These are phyloP conservation scores for Tangara arthus DNA, from an alignment of 2,797 vertebrate genomes.

Conservation along the genomic window DNA sequence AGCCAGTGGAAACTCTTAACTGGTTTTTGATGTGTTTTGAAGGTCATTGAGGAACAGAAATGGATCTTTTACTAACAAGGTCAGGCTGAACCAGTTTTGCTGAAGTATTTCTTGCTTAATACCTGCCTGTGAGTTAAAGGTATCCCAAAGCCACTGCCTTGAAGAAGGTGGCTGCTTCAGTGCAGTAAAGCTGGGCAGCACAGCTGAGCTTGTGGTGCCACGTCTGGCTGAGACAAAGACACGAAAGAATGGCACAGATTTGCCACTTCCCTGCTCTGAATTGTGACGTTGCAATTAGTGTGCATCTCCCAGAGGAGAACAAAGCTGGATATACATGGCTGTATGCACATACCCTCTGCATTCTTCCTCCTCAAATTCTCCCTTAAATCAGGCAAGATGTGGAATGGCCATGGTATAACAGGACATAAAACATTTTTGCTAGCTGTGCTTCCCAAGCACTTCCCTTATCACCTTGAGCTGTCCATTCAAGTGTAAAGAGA, in stretches of 20 bases:
- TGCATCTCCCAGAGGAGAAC: not conserved
- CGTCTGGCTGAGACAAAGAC: accelerated
- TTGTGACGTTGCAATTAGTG: not conserved
- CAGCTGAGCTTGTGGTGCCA: not conserved
- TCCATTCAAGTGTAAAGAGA: conserved; percentile 10
- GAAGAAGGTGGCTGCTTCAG: not conserved
- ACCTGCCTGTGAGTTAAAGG: not conserved
- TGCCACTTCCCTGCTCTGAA: not conserved
- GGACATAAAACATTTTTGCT: not conserved
- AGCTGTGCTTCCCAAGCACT: not conserved
- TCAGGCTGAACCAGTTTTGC: not conserved
- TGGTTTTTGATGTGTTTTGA: not conserved
- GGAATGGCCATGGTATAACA: not conserved
- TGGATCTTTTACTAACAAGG: not conserved
- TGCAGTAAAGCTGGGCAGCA: not conserved
- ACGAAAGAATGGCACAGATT: not conserved
- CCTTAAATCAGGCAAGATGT: not conserved
- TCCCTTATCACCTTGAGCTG: conserved; percentile 31
- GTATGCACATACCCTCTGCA: not conserved
- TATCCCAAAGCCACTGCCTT: not conserved
- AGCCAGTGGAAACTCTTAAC: not conserved
- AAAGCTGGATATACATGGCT: not conserved
- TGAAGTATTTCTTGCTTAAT: not conserved
- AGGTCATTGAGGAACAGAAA: not conserved
- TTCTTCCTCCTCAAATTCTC: not conserved